Evolutionary conservation across 1,140 invertebrate genomes (phyloP).

Genomic region (Temnothorax nylanderi): DNA sequence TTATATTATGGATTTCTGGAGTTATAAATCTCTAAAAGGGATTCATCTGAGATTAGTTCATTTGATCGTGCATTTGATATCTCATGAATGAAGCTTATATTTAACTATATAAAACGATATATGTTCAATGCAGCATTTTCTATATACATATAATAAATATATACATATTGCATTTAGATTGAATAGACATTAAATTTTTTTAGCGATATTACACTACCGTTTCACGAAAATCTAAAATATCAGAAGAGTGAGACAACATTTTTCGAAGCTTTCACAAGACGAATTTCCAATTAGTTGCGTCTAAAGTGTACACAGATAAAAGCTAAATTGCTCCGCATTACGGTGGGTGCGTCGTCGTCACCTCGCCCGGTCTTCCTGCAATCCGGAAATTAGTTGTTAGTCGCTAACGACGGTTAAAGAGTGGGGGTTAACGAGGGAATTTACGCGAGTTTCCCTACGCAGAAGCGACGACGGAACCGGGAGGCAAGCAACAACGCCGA

Average conservation of each 20-base stretch:
- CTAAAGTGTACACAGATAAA: not conserved
- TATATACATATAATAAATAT: not conserved
- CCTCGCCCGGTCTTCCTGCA: not conserved
- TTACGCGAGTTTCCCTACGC: constrained; percentile 63
- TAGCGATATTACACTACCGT: not conserved
- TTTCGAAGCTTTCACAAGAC: not conserved
- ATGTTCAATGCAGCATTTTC: not conserved
- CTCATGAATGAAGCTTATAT: not conserved
- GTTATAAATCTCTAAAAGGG: not conserved
- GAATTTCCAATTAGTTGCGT: not conserved
- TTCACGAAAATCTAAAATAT: not conserved
- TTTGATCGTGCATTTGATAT: not conserved
- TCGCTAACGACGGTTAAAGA: not conserved
- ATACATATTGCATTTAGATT: not conserved
- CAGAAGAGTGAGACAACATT: not conserved
- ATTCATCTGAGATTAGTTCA: not conserved
- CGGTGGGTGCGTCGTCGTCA: not conserved
- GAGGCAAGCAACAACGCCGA: constrained; percentile 27
- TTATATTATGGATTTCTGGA: not conserved
- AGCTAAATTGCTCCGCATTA: not conserved
- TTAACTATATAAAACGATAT: not conserved
- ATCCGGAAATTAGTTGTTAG: constrained; percentile 54
- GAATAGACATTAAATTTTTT: not conserved
- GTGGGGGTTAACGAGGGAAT: constrained; percentile 64
- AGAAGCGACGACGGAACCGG: constrained; percentile 35